These are phyloP conservation scores for Aramus guarauna DNA, from an alignment of 2,113 vertebrate genomes.

Conservation along the genomic window DNA sequence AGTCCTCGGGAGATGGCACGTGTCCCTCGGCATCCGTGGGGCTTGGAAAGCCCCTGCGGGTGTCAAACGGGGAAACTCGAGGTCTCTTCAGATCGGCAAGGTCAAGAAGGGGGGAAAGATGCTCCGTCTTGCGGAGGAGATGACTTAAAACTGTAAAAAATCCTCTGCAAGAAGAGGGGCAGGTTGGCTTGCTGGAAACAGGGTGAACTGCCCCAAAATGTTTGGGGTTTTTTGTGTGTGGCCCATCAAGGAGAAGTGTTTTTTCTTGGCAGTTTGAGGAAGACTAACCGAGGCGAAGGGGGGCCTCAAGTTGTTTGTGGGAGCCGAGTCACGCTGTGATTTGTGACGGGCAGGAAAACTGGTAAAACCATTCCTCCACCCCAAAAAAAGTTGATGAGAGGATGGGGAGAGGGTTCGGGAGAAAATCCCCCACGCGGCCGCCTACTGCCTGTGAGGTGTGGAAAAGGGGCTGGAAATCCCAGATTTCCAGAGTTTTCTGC, in stretches of 20 bases:
- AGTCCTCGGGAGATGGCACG: neutral
- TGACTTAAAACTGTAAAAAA: too few relatives aligned
- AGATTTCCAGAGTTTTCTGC: neutral
- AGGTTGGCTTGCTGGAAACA: neutral
- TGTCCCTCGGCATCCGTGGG: accelerated
- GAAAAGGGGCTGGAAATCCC: neutral
- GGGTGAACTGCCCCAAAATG: neutral
- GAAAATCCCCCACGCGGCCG: accelerated
- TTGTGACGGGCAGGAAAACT: neutral
- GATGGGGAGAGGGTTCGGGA: neutral
- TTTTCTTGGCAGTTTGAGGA: conserved; percentile 8
- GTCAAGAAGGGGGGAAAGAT: neutral
- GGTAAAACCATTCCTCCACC: neutral
- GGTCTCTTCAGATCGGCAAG: neutral
- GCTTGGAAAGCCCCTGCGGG: accelerated
- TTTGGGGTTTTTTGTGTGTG: neutral
- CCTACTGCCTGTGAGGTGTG: accelerated
- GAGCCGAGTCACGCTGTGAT: neutral
- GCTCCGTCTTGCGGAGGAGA: neutral
- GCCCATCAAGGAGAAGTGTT: neutral
- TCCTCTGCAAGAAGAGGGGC: neutral
- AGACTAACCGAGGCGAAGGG: neutral
- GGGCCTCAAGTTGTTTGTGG: neutral
- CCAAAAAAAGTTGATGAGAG: neutral
- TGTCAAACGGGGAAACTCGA: accelerated